These are phyloP conservation scores for Cossypha polioptera DNA, from an alignment of 2,797 vertebrate genomes.

Conservation along the genomic window DNA sequence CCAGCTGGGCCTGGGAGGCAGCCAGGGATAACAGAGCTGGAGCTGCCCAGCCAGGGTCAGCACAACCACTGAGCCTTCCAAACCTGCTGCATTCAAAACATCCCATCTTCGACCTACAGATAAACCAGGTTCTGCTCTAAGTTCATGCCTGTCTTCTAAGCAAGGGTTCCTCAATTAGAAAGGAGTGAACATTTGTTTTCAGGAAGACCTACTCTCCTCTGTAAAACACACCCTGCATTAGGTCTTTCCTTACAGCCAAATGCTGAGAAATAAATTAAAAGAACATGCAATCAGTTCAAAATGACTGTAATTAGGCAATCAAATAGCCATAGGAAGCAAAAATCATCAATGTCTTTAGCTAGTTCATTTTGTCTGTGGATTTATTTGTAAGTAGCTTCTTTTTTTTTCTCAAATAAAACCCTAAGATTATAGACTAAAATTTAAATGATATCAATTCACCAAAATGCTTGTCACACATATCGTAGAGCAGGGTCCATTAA, in stretches of 20 bases:
- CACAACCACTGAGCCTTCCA: neutral
- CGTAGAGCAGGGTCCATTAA: neutral
- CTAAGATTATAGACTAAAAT: slow-evolving; percentile 21
- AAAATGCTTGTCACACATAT: slow-evolving; percentile 1
- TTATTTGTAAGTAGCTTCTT: neutral
- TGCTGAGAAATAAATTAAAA: slow-evolving; percentile 74
- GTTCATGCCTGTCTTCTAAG: neutral
- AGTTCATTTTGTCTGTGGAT: neutral
- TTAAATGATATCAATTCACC: neutral
- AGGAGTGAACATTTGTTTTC: neutral
- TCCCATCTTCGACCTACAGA: neutral
- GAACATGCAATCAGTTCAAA: slow-evolving; percentile 60
- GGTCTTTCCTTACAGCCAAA: slow-evolving; percentile 18
- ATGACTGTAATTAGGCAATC: slow-evolving; percentile 68
- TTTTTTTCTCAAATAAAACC: neutral
- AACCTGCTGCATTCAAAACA: neutral
- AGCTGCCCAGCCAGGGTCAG: neutral
- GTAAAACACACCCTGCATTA: slow-evolving; percentile 22
- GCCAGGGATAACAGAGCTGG: neutral
- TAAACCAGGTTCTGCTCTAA: neutral
- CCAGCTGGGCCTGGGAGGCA: neutral
- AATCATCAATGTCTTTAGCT: slow-evolving; percentile 42
- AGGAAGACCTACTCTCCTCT: neutral
- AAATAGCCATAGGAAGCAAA: slow-evolving; percentile 52
- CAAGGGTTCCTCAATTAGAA: neutral